Evolutionary conservation across 2,113 vertebrate species (phyloP).

Genomic region (Tricholaema leucomelas): DNA sequence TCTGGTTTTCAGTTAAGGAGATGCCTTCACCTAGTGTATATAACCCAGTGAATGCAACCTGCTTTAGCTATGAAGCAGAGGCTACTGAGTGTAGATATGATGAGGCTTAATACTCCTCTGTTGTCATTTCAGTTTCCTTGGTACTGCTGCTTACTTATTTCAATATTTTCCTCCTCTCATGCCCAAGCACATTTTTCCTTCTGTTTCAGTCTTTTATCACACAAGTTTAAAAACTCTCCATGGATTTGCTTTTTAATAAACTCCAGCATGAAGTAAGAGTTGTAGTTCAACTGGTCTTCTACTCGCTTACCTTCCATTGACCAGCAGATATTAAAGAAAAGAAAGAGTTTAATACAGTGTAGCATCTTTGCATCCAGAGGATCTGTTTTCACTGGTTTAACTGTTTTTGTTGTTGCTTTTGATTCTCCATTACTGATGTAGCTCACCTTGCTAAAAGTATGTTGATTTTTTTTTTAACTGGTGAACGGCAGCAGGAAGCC

Average conservation of each 20-base stretch:
- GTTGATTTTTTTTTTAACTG: background rate
- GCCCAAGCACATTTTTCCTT: background rate
- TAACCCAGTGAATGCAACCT: background rate
- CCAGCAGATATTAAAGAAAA: background rate
- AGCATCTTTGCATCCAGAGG: background rate
- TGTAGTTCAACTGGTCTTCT: background rate
- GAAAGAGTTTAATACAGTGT: background rate
- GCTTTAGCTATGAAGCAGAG: background rate
- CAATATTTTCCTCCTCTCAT: background rate
- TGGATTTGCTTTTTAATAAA: background rate
- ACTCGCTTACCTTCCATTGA: background rate
- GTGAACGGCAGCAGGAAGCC: background rate
- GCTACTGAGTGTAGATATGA: background rate
- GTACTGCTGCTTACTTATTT: background rate
- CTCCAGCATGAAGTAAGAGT: background rate
- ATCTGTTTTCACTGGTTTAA: background rate
- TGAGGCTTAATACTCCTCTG: background rate
- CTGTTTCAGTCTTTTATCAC: background rate
- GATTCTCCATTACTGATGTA: background rate
- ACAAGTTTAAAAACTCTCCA: background rate
- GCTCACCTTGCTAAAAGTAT: background rate
- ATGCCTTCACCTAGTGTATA: background rate
- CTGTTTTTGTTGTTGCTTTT: background rate
- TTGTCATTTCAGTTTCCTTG: background rate
- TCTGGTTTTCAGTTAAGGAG: background rate